Evolutionary conservation across 2,888 invertebrate genomes (phyloP), one percentile per base, ranked within the genome.

Genomic region (Arge pagana): DNA sequence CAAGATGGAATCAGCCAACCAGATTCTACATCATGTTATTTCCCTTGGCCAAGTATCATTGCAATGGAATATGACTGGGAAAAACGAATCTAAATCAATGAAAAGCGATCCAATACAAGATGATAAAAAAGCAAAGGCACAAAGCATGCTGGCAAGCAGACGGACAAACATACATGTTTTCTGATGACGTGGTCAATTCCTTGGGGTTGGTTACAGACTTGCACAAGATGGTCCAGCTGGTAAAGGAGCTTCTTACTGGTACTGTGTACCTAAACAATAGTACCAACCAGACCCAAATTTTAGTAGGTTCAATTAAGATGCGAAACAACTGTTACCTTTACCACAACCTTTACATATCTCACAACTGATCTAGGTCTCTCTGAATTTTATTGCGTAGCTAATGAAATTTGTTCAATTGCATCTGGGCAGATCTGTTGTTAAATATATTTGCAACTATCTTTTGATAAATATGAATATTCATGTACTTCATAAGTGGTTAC

Each of bases 231-330:
- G 80, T 96, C 95, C 74, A 96, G 83, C 78, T 96, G 95, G 79
- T 95, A 95, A 66, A 96, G 85, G 72, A 96, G 84, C 81, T 95
- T 95, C 83, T 96, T 95, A 82, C 94, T 94, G 67, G 94, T 95
- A 70, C 93, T 93, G 82, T 96, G 95, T 70, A 93, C 91, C 90
- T 92, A 72, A 69, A 76, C 67, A 75, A 54, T 54, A 50, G 64
- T 63, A 64, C 58, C 65, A 67, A 59, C 70, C 68, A 66, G 60
- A 60, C 58, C 60, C 61, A 51, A 13, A 51, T 51, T 51, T 51
- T 51, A 51, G 42, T 51, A 52, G 50, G 60, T 56, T 54, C 52
- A 55, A 57, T 56, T 45, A 42, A 31, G 33, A 40, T 42, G 49
- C 11, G 50, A 31, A 48, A 52, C 53, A 26, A 52, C 41, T 42